These are phyloP conservation scores for Smutsia gigantea DNA, from an alignment of 2,797 vertebrate genomes.

Conservation along the genomic window DNA sequence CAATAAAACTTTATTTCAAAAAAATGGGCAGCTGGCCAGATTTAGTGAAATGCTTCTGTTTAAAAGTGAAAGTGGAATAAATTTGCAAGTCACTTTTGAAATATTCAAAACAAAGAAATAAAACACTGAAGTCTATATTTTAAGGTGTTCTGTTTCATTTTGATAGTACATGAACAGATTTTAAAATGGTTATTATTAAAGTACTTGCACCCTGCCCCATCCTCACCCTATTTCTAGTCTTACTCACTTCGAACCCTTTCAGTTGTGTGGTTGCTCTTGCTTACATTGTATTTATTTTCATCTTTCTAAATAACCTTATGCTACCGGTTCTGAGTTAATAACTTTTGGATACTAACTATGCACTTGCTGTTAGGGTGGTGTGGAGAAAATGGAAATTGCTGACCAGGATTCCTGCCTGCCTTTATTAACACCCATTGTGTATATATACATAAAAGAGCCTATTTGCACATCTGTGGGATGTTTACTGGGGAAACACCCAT, in stretches of 20 bases:
- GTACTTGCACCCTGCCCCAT: not conserved
- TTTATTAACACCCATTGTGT: too few relatives aligned
- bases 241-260: not conserved
- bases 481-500: too few relatives aligned
- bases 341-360: not conserved
- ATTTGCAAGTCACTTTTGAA: not conserved
- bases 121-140: not conserved
- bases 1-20: too few relatives aligned
- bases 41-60: not conserved
- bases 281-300: constrained; percentile 12
- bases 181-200: not conserved
- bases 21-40: too few relatives aligned
- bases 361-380: not conserved
- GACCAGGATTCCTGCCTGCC: too few relatives aligned
- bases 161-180: not conserved
- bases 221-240: not conserved
- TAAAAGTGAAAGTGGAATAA: not conserved
- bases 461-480: too few relatives aligned
- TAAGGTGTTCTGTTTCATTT: not conserved
- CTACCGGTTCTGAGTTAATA: not conserved
- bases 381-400: too few relatives aligned
- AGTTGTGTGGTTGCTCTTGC: not conserved
- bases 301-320: not conserved
- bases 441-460: too few relatives aligned
- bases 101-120: not conserved